Evolutionary conservation across 2,113 vertebrate species (phyloP), one percentile per base, ranked within the genome.

Genomic region (Electrona antarctica): DNA sequence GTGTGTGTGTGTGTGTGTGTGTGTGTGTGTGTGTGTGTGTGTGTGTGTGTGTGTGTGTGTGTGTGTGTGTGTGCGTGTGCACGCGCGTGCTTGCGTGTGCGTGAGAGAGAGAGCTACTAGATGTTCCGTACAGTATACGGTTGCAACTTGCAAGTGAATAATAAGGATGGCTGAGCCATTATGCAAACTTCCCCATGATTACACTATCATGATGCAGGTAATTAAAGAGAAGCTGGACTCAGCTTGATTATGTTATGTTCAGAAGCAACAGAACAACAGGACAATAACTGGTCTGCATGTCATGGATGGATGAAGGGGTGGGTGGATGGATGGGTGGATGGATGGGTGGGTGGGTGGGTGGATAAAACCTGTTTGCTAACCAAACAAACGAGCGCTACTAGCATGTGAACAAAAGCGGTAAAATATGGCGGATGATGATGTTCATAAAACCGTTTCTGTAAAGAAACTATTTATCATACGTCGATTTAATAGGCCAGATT

Each of bases 191-290:
- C n/a, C 14, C 52, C 67, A 47, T 67, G 71, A 78, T 73, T 59
- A 72, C 55, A 61, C 41, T 6, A 76, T 71, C 52, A 74, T 72
- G 78, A 74, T 72, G 78, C 61, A 55, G 78, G 64, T 78, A 63
- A 81, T 76, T 65, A 67, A 77, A 66, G 60, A 74, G 57, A 51
- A 52, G 66, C 49, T 72, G 74, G 67, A 80, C 70, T 71, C 51
- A 11, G 69, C 65, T 71, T 56, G 12, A 58, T 61, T 67, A 2
- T 60, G 58, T 56, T 60, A 50, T 82, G 67, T 67, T 72, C 10
- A 74, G 66, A 14, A 52, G 73, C 81, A 67, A 8, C 61, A 63
- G 62, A 64, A 66, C 59, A 48, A 66, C 51, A 69, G 51, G 58
- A 33, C 33, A 60, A 60, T 58, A 1, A 54, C 52, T 59, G 57